A percentile compares a stretch with the other conserved stretches of the same genome.
phyloP scores from a whole-genome alignment of 2,888 invertebrate species.

The Eucera pruinosa region DNA sequence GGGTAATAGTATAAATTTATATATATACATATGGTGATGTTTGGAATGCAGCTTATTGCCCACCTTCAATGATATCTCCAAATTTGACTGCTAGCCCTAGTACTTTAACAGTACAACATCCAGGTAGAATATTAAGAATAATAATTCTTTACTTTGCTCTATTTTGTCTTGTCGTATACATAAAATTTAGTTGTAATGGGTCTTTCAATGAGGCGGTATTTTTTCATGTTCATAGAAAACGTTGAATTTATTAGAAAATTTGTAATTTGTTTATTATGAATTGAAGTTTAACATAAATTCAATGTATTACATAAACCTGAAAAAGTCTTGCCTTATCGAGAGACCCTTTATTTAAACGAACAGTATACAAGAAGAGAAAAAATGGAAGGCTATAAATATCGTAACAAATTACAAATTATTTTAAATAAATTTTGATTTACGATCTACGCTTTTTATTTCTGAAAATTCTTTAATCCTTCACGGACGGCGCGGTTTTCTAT shows the following conservation, averaged over 20 bases:
- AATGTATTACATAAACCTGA: too few relatives aligned
- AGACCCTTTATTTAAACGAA: too few relatives aligned
- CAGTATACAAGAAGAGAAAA: conserved; percentile 1
- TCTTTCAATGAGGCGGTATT: too few relatives aligned
- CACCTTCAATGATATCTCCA: conserved; percentile 86
- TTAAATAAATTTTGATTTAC: neutral
- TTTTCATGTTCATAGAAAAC: too few relatives aligned
- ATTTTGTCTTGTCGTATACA: neutral
- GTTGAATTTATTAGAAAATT: too few relatives aligned
- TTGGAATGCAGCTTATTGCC: conserved; percentile 89
- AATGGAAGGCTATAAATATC: neutral
- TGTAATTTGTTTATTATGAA: too few relatives aligned
- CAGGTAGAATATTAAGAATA: conserved; percentile 85
- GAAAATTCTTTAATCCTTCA: too few relatives aligned
- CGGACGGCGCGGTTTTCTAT: too few relatives aligned
- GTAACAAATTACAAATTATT: neutral
- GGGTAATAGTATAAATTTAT: conserved; percentile 18
- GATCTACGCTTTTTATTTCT: too few relatives aligned
- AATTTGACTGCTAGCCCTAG: conserved; percentile 89
- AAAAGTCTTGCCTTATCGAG: too few relatives aligned
- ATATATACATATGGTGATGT: conserved; percentile 47
- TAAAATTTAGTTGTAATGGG: neutral
- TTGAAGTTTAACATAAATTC: too few relatives aligned
- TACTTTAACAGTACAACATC: conserved; percentile 88
- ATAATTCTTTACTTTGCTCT: conserved; percentile 25